A percentile compares a stretch with the other conserved stretches of the same genome.
These are phyloP conservation scores for Alcis repandata DNA, from an alignment of 2,888 invertebrate genomes.

Conservation along the genomic window DNA sequence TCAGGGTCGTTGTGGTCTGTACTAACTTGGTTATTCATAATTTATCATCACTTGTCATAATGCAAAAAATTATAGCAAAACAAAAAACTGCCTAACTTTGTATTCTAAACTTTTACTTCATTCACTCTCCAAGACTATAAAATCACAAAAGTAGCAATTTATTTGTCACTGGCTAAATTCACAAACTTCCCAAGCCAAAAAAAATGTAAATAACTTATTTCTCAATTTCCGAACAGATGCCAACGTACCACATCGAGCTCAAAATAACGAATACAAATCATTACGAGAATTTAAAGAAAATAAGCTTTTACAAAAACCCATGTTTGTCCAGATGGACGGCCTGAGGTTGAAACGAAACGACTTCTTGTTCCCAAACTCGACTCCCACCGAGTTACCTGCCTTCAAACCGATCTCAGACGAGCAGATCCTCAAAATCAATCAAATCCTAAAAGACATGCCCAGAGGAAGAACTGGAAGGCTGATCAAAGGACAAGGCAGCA, in stretches of 20 bases:
- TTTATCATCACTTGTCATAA: neutral
- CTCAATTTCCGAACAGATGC: slow-evolving; percentile 79
- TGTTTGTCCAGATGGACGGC: slow-evolving; percentile 76
- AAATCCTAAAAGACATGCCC: slow-evolving; percentile 71
- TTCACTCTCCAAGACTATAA: neutral
- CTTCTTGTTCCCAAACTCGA: slow-evolving; percentile 66
- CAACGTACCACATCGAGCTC: slow-evolving; percentile 82
- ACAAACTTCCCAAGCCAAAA: slow-evolving; percentile 24
- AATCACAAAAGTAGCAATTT: neutral
- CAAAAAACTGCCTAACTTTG: slow-evolving; percentile 14
- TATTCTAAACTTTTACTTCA: slow-evolving; percentile 1
- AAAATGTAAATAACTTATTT: slow-evolving; percentile 55
- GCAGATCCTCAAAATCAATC: slow-evolving; percentile 73
- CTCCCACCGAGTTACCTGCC: slow-evolving; percentile 66
- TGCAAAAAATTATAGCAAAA: neutral
- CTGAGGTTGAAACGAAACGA: slow-evolving; percentile 64
- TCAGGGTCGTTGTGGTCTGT: neutral
- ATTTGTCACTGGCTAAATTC: neutral
- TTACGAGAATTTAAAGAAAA: slow-evolving; percentile 8
- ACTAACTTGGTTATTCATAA: neutral
- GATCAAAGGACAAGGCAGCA: slow-evolving; percentile 50
- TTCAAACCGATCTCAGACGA: slow-evolving; percentile 81
- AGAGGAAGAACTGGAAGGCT: slow-evolving; percentile 63
- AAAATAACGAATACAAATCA: slow-evolving; percentile 36
- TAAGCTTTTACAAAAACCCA: slow-evolving; percentile 68